Evolutionary conservation across 2,888 invertebrate species (phyloP).

Genomic region (Macrosiphum euphorbiae): DNA sequence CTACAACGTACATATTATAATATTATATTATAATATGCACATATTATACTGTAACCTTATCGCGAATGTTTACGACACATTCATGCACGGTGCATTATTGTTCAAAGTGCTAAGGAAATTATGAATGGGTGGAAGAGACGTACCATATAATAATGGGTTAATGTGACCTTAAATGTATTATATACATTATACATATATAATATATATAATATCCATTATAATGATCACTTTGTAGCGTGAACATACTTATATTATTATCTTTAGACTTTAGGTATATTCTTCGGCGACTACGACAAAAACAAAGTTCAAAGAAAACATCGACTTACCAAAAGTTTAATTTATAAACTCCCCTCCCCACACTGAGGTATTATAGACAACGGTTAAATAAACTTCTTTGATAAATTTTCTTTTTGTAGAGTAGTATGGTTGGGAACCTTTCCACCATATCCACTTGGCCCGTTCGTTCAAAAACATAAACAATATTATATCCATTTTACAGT

Average conservation of each 20-base stretch:
- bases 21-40: not conserved
- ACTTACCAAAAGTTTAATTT: not conserved
- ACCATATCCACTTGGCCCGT: not conserved
- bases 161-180: not conserved
- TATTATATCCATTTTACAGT: not conserved
- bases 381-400: not conserved
- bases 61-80: conserved; percentile 12
- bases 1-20: not conserved
- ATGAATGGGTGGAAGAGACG: not conserved
- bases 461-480: not conserved
- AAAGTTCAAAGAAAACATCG: not conserved
- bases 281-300: not conserved
- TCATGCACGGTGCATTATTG: not conserved
- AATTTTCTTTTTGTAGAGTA: not conserved
- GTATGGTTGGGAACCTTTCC: not conserved
- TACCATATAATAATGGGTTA: conserved; percentile 25
- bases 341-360: not conserved
- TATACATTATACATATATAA: too few species aligned
- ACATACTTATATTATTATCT: not conserved
- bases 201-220: not conserved
- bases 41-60: not conserved
- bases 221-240: not conserved
- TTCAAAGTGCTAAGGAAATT: not conserved
- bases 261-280: too few species aligned
- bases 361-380: not conserved